Base-by-base conservation (phyloP, 53 echinoderm and acorn worm genomes). In the Pentamera pediparva region DNA sequence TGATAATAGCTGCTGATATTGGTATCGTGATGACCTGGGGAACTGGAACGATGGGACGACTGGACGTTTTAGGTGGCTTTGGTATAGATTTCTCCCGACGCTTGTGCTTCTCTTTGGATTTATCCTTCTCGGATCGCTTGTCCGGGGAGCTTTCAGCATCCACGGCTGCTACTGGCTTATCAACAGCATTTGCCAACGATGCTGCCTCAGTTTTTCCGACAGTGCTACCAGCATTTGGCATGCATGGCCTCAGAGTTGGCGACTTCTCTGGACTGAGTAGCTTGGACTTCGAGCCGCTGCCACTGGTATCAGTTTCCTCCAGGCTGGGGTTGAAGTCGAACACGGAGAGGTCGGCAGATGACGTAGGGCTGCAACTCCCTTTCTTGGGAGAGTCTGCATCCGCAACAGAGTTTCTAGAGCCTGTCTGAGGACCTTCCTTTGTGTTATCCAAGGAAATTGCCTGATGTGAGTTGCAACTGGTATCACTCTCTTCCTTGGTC, bases 11-110 rank as follows among this genome's bases (percentile, higher is more conserved):
- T 28, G 91, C 83, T 53, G 98, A 92, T 50, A 98, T 83, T 59
- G 98, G 92, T 48, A 98, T 83, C 65, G 98, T 84, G 57, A 98
- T 81, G 59, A 98, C 86, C 86, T 98, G 98, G 4, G 90, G 86
- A 37, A 91, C 88, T 13, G 92, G 85, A 39, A 89, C 89, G 11
- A 92, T 86, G 19, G 92, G 98, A 37, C 89, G 86, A 27, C 82
- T 83, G 3, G 86, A 65, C 58, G 86, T 86, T 32, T 72, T 81
- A 8, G 77, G 40, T 39, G 80, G 82, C 62, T 90, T 77, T 53
- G 72, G 32, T 32, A 86, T 27, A 15, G 78, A 72, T 38, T 98
- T 92, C 65, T 88, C 85, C 69, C 92, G 88, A 57, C 92, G 85
- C 77, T 98, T 98, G 56, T 86, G 92, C 50, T 96, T 89, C 6